These are phyloP conservation scores for Ophthalmolycus amberensis DNA, from an alignment of 2,113 vertebrate genomes.

Conservation along the genomic window DNA sequence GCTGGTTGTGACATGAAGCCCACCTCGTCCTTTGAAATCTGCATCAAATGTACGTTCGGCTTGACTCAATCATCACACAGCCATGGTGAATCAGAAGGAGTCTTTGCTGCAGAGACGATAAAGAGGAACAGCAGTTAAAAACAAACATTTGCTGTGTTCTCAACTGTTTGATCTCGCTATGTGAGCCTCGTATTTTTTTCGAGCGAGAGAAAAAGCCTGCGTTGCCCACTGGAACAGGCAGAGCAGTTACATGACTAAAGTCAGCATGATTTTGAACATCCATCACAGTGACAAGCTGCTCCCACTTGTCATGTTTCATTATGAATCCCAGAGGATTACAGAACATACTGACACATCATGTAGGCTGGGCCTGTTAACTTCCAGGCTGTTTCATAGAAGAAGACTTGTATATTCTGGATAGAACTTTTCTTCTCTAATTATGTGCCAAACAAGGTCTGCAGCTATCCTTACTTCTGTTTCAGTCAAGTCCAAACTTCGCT, in stretches of 20 bases:
- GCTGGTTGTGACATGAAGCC: slow-evolving; percentile 24
- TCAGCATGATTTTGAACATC: slow-evolving; percentile 42
- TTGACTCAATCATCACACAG: slow-evolving; percentile 35
- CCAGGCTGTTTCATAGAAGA: slow-evolving; percentile 15
- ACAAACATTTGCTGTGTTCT: slow-evolving; percentile 5
- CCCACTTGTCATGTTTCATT: slow-evolving; percentile 54
- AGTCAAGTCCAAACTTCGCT: neutral
- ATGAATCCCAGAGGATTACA: slow-evolving; percentile 45
- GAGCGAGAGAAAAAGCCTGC: neutral
- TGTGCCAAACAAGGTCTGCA: slow-evolving; percentile 1
- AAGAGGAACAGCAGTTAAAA: slow-evolving; percentile 38
- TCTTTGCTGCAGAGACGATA: neutral
- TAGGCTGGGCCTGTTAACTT: slow-evolving; percentile 43
- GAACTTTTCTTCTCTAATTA: slow-evolving; percentile 2
- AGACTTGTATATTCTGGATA: neutral
- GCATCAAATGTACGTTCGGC: slow-evolving; percentile 21
- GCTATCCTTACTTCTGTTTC: neutral
- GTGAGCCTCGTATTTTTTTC: slow-evolving; percentile 25
- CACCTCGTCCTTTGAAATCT: slow-evolving; percentile 39
- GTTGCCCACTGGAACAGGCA: slow-evolving; percentile 30
- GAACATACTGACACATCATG: slow-evolving; percentile 36
- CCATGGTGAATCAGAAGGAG: slow-evolving; percentile 20
- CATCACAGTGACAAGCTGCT: slow-evolving; percentile 41
- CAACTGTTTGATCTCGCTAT: slow-evolving; percentile 37
- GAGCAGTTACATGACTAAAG: slow-evolving; percentile 34